Conservation (phyloP, 2,113 vertebrate genomes). For the Rhabdornis inornatus region DNA sequence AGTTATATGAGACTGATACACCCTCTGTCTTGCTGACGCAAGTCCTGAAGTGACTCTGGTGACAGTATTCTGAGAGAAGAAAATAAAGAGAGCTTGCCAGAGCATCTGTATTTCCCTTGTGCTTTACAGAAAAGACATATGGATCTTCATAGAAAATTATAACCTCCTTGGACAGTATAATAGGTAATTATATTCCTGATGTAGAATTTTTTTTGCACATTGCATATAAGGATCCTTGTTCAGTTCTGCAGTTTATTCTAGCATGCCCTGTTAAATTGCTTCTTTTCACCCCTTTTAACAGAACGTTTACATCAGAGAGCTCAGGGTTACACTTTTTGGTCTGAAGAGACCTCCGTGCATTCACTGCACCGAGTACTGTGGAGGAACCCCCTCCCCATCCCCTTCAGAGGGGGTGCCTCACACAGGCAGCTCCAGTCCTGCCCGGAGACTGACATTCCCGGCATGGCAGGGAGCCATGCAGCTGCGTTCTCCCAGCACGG, state of each 20-base stretch:
- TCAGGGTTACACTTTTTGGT: neutral
- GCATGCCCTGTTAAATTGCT: neutral
- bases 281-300: neutral
- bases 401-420: neutral
- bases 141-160: slow-evolving; percentile 23
- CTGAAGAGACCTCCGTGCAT: fast-evolving
- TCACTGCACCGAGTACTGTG: neutral
- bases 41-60: slow-evolving; percentile 21
- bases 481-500: fast-evolving
- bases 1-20: neutral
- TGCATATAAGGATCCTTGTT: neutral
- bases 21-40: neutral
- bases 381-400: neutral
- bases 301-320: neutral
- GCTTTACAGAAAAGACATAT: slow-evolving; percentile 9
- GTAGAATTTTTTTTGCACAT: neutral
- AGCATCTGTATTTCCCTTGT: slow-evolving; percentile 42
- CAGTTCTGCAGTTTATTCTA: neutral
- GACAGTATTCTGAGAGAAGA: neutral
- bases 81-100: neutral
- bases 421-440: neutral
- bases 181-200: slow-evolving; percentile 32
- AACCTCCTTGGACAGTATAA: slow-evolving; percentile 4
- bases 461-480: neutral
- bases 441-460: fast-evolving